Evolutionary conservation across 2,797 vertebrate species (phyloP), one percentile per base, ranked within the genome.

Genomic region (Pangasius sanitwongsei): DNA sequence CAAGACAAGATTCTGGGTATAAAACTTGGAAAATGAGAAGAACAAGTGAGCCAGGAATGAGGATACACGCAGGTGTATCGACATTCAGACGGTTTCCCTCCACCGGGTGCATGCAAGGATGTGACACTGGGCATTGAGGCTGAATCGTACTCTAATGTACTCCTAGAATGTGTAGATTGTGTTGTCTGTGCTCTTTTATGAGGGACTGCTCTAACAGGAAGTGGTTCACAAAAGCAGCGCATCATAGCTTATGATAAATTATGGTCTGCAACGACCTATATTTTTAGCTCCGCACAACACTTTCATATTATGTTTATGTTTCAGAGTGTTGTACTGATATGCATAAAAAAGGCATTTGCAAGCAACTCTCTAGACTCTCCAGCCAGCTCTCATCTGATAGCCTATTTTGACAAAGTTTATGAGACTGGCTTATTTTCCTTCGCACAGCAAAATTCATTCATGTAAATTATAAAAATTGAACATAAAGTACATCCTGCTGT

Each of bases 81-180:
- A 63, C 44, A 78, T 61, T 59, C 59, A 53, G 82, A 83, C 59
- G 86, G 85, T 81, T 89, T 80, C 86, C 91, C 91, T 89, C 88
- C 91, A 92, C 91, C 91, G 74, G 74, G 85, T 89, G 90, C 75
- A 87, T 89, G 82, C 88, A 74, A 80, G 78, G 55, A 59, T 70
- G 86, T 72, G 91, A 75, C 69, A 80, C 82, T 75, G 81, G 88
- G 88, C 85, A 90, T 90, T 86, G 85, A 90, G 91, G 90, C 90
- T 92, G 88, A 90, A 65, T 34, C 28, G 78, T 82, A 25, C 57
- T 37, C 44, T 25, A 53, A 86, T 23, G 8, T 37, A 25, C 9
- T 53, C 31, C 44, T 85, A 23, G 3, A 34, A 70, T 28, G 23
- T 9, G 6, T 18, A 31, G 44, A 41, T 16, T 23, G 3, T 28